These are phyloP conservation scores for Galemys pyrenaicus DNA, from an alignment of 2,113 vertebrate genomes.

Conservation along the genomic window DNA sequence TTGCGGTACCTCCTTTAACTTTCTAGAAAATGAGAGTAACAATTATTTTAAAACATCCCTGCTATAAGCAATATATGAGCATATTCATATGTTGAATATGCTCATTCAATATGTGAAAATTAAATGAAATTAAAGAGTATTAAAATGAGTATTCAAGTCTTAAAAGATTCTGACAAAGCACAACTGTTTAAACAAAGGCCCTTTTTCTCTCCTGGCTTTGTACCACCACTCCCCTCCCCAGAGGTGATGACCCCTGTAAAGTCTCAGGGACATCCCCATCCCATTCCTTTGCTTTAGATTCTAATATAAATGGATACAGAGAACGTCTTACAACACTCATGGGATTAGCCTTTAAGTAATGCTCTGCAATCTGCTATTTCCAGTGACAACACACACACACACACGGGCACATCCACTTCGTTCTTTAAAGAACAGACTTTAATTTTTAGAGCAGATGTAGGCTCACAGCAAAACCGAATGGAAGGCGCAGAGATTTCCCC, in stretches of 20 bases:
- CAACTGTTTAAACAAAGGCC: neutral
- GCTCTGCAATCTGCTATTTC: neutral
- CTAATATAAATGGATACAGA: neutral
- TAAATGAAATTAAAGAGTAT: neutral
- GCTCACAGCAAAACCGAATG: neutral
- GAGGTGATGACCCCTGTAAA: neutral
- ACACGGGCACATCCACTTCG: neutral
- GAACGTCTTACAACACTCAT: neutral
- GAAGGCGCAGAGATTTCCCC: neutral
- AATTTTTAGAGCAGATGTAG: neutral
- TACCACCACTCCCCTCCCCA: neutral
- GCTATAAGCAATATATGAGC: neutral
- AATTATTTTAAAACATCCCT: neutral
- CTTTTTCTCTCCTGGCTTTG: neutral
- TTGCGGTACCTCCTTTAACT: neutral
- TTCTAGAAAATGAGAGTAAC: neutral
- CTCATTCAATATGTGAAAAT: too few relatives aligned
- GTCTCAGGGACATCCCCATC: neutral
- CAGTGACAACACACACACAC: neutral
- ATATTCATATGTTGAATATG: too few relatives aligned
- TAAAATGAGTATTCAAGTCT: conserved; percentile 4
- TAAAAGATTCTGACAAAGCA: neutral
- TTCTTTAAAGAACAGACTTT: neutral
- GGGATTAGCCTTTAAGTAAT: neutral
- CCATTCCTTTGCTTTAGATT: neutral